These are phyloP conservation scores for Alexandromys fortis DNA, from an alignment of 2,113 vertebrate species.

Conservation along the genomic window DNA sequence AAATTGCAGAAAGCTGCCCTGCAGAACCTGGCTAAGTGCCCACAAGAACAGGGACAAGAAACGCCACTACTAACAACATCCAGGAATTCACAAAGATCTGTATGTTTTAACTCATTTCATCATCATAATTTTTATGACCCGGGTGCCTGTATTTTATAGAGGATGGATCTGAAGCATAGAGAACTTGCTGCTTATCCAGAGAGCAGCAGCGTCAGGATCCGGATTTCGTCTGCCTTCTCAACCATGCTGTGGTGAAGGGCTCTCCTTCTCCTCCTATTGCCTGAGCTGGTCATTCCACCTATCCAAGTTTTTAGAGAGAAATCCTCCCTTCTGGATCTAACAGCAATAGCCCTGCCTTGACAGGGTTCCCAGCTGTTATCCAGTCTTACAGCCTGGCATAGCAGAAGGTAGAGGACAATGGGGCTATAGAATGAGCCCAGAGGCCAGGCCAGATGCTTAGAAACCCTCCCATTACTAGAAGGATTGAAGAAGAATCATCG, in stretches of 20 bases:
- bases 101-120: neutral
- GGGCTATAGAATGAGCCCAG: neutral
- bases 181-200: neutral
- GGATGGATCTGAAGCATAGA: conserved; percentile 7
- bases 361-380: neutral
- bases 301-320: neutral
- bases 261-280: neutral
- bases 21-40: neutral
- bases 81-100: neutral
- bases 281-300: neutral
- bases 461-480: neutral
- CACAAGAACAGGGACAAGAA: neutral
- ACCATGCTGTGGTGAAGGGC: neutral
- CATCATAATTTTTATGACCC: neutral
- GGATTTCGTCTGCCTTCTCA: neutral
- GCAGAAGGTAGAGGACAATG: neutral
- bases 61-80: neutral
- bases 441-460: neutral
- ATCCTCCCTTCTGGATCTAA: neutral
- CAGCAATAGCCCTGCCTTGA: neutral
- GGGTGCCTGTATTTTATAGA: conserved; percentile 19
- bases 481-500: neutral
- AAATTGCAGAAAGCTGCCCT: neutral
- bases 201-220: neutral
- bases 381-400: neutral